Percentiles rank a stretch among this genome's conserved stretches.
Evolutionary conservation across 2,888 invertebrate genomes (phyloP).

Genomic region (Bombylius major): DNA sequence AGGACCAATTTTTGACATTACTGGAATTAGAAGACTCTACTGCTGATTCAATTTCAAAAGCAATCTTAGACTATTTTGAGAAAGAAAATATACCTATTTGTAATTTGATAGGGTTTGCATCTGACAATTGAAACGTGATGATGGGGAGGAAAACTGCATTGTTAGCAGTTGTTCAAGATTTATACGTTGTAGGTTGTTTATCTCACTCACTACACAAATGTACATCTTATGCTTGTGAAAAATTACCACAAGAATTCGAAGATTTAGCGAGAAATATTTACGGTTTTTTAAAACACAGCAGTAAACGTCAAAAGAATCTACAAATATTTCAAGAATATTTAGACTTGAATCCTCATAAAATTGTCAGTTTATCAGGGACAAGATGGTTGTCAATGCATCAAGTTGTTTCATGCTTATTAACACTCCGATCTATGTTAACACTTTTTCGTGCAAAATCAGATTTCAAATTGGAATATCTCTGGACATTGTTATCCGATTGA

Average conservation of each 20-base stretch:
- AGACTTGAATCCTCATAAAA: no score
- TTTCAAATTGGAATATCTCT: no score
- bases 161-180: conserved; percentile 7
- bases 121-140: conserved; percentile 1
- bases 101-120: conserved; percentile 1
- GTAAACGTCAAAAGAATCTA: conserved; percentile 15
- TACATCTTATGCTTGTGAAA: conserved; percentile 19
- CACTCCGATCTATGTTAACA: no score
- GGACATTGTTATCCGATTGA: no score
- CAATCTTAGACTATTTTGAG: not conserved
- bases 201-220: conserved; percentile 22
- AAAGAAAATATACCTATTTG: not conserved
- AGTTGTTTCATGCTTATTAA: no score
- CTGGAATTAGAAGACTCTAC: not conserved
- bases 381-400: no score
- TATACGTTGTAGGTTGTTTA: conserved; percentile 19
- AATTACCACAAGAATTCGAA: conserved; percentile 19
- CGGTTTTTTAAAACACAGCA: conserved; percentile 14
- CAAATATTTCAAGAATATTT: conserved; percentile 10
- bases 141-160: not conserved
- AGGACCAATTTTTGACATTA: no score
- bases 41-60: not conserved
- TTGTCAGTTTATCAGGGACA: no score
- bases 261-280: conserved; percentile 17
- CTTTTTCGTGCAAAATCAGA: no score